Base-by-base conservation (phyloP, 2,113 vertebrate genomes). In the Petrocephalus microphthalmus region DNA sequence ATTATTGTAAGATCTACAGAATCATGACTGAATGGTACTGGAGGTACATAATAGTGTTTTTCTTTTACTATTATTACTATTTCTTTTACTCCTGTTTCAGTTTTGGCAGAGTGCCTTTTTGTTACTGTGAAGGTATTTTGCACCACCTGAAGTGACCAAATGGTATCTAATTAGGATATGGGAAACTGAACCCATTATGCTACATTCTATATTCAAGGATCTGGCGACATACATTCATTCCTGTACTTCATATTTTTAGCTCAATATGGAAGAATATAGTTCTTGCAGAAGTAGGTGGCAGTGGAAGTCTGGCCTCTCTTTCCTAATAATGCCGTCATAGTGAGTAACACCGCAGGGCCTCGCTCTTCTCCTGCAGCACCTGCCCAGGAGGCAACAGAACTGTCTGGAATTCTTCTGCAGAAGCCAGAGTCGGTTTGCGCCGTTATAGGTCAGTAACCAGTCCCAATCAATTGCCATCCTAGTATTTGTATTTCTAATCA, bases 341-440 rank as follows among this genome's bases (percentile, higher is more conserved):
- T 85, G 84, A 54, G 51, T 33, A 85, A 29, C 49, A 17, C 49
- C 3, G 1, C 49, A 53, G 17, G 11, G 11, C 22, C 15, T 52
- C 67, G 22, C 49, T 19, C 33, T 47, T 87, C 85, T 37, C 60
- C 89, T 88, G 64, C 91, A 95, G 94, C 93, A 81, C 29, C 86
- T 67, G 52, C 33, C 22, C 1, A 19, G 1, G 87, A 82, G 10
- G 57, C 53, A 0, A 92, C 95, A 5, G 94, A 96, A 89, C 94
- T 96, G 53, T 90, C 91, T 0, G 96, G 97, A 1, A 84, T 97
- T 64, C 97, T 97, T 86, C 29, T 96, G 5, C 91, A 95, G 92
- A 96, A 94, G 84, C 97, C 97, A 0, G 88, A 93, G 0, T 89
- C 37, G 13, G 42, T 94, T 0, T 87, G 88, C 0, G 94, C 93